Conservation (phyloP, 2,888 invertebrate species). For the Hypselothyrea guttata region DNA sequence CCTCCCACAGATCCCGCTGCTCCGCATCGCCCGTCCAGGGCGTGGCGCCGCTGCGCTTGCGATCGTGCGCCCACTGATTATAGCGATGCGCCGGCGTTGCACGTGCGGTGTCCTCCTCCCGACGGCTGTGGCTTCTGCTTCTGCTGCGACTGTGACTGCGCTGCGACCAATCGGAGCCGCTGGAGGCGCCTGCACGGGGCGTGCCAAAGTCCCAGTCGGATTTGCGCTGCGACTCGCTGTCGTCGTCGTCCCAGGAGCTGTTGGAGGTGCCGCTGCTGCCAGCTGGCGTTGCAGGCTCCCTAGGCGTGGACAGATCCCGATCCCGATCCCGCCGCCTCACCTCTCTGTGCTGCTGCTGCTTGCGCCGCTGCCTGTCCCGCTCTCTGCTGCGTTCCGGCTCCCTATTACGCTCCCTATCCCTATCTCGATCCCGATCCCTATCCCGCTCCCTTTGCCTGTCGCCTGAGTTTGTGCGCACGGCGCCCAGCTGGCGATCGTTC, state of each 20-base stretch:
- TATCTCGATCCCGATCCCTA: slow-evolving; percentile 40
- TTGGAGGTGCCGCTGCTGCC: slow-evolving; percentile 86
- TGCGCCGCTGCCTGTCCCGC: slow-evolving; percentile 50
- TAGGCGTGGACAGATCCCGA: slow-evolving; percentile 81
- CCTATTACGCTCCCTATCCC: no score
- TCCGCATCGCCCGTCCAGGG: slow-evolving; percentile 87
- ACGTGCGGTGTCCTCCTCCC: slow-evolving; percentile 88
- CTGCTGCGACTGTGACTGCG: slow-evolving; percentile 74
- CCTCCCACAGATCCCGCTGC: slow-evolving; percentile 93
- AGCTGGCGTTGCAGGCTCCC: slow-evolving; percentile 92
- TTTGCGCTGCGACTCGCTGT: slow-evolving; percentile 83
- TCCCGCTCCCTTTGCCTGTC: slow-evolving; percentile 59
- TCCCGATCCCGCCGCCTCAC: slow-evolving; percentile 60
- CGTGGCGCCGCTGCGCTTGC: slow-evolving; percentile 86
- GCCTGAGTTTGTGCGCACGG: slow-evolving; percentile 15
- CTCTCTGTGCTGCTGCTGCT: slow-evolving; percentile 52
- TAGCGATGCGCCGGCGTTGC: slow-evolving; percentile 93
- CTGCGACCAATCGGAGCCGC: slow-evolving; percentile 21
- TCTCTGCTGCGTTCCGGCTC: slow-evolving; percentile 72
- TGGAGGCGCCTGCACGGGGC: slow-evolving; percentile 83
- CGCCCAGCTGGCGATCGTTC: slow-evolving; percentile 66
- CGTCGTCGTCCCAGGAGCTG: slow-evolving; percentile 86
- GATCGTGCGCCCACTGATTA: slow-evolving; percentile 89
- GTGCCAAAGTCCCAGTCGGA: slow-evolving; percentile 98
- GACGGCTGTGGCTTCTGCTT: slow-evolving; percentile 79